Percentiles rank a stretch among this genome's conserved stretches.
These are phyloP conservation scores for Margarornis squamiger DNA, from an alignment of 2,797 vertebrate species.

Conservation along the genomic window DNA sequence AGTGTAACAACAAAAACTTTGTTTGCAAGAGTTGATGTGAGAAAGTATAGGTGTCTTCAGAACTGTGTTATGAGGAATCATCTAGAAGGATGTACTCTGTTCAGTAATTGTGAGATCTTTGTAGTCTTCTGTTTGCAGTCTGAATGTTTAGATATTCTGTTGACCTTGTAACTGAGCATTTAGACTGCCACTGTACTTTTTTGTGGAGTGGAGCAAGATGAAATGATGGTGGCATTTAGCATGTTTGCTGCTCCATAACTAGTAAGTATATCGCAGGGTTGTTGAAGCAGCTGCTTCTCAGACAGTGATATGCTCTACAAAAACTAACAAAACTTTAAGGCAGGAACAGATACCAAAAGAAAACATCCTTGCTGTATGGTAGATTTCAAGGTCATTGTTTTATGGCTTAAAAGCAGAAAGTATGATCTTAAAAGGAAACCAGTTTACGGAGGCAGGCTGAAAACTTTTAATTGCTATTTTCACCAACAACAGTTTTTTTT, in stretches of 20 bases:
- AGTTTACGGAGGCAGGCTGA: neutral
- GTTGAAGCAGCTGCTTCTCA: neutral
- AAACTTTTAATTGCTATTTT: neutral
- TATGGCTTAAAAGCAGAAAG: neutral
- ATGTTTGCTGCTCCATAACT: neutral
- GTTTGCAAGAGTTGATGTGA: neutral
- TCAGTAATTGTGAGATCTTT: neutral
- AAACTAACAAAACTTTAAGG: neutral
- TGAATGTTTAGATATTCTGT: neutral
- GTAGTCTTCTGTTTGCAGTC: neutral
- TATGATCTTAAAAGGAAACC: neutral
- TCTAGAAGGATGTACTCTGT: neutral
- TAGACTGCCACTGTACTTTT: neutral
- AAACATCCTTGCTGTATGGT: neutral
- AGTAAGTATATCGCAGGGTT: neutral
- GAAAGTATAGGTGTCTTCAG: neutral
- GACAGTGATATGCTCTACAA: neutral
- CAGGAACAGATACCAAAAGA: neutral
- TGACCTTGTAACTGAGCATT: neutral
- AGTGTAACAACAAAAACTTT: neutral
- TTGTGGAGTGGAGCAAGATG: neutral
- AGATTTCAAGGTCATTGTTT: neutral
- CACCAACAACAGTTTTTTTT: neutral
- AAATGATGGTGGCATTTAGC: neutral
- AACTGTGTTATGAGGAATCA: neutral